These are phyloP conservation scores for Parus major DNA, from an alignment of 2,113 vertebrate species.

Conservation along the genomic window DNA sequence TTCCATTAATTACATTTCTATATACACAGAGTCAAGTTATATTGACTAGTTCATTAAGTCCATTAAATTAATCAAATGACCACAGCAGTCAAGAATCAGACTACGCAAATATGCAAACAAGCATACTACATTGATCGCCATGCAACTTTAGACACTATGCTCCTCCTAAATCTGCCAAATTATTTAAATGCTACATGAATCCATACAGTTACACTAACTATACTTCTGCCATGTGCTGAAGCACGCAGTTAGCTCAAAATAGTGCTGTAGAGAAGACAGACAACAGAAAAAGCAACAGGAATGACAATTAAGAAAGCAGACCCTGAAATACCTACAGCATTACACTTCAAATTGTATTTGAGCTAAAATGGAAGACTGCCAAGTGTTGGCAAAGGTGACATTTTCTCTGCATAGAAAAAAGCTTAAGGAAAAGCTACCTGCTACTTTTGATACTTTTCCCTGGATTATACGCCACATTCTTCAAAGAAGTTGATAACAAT, in stretches of 20 bases:
- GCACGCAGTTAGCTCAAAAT: neutral
- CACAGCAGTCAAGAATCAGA: neutral
- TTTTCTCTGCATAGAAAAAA: neutral
- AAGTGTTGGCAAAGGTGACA: conserved; percentile 3
- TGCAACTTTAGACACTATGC: neutral
- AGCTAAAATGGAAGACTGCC: conserved; percentile 3
- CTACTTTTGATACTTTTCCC: neutral
- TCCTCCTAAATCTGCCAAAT: neutral
- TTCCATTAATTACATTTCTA: neutral
- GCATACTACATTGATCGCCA: neutral
- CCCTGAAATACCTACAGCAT: neutral
- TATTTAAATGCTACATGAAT: neutral
- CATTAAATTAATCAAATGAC: neutral
- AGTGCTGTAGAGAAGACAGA: neutral
- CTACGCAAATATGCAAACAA: neutral
- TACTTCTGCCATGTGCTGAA: neutral
- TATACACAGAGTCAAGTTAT: neutral
- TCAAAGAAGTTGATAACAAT: neutral
- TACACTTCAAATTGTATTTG: neutral
- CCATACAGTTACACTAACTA: neutral
- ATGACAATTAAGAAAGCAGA: neutral
- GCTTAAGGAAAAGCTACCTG: neutral
- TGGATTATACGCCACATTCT: neutral
- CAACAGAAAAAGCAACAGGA: neutral
- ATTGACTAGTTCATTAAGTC: neutral